Evolutionary conservation across 2,113 vertebrate genomes (phyloP).

Genomic region (Embiotoca jacksoni): DNA sequence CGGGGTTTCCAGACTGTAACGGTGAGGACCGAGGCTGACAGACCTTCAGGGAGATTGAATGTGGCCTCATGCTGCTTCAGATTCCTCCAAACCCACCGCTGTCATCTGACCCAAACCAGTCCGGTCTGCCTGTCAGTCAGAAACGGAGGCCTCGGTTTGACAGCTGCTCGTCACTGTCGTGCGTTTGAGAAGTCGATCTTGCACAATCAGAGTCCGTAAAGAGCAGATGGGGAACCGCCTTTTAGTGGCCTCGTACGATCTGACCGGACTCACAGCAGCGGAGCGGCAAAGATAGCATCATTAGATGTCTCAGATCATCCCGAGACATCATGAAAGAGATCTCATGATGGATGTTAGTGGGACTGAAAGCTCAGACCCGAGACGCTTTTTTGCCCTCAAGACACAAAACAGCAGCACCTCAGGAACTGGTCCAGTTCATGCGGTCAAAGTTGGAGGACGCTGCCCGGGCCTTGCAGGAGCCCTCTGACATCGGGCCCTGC

Average conservation of each 20-base stretch:
- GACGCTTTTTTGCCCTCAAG: slow-evolving; percentile 47
- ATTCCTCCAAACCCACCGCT: not conserved
- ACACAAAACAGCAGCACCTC: slow-evolving; percentile 43
- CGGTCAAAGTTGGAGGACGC: slow-evolving; percentile 48
- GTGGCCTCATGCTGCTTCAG: slow-evolving; percentile 15
- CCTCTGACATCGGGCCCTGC: slow-evolving; percentile 16
- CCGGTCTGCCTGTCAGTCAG: slow-evolving; percentile 22
- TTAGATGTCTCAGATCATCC: slow-evolving; percentile 48
- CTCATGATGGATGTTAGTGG: slow-evolving; percentile 59
- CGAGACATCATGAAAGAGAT: slow-evolving; percentile 61
- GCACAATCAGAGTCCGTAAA: slow-evolving; percentile 1
- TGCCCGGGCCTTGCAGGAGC: not conserved
- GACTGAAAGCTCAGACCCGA: slow-evolving; percentile 38
- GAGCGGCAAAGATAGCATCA: slow-evolving; percentile 51
- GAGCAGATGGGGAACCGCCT: slow-evolving; percentile 1
- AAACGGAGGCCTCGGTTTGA: slow-evolving; percentile 31
- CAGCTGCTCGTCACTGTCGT: slow-evolving; percentile 52
- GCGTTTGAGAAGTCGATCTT: slow-evolving; percentile 32
- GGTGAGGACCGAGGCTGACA: no score
- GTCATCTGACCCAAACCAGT: slow-evolving; percentile 33
- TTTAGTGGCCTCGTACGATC: slow-evolving; percentile 30
- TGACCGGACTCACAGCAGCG: slow-evolving; percentile 28
- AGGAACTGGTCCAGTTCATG: slow-evolving; percentile 34
- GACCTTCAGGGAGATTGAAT: not conserved
- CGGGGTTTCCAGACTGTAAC: no score